These are phyloP conservation scores for Scotopteryx bipunctaria DNA, from an alignment of 2,888 invertebrate species.

Conservation along the genomic window DNA sequence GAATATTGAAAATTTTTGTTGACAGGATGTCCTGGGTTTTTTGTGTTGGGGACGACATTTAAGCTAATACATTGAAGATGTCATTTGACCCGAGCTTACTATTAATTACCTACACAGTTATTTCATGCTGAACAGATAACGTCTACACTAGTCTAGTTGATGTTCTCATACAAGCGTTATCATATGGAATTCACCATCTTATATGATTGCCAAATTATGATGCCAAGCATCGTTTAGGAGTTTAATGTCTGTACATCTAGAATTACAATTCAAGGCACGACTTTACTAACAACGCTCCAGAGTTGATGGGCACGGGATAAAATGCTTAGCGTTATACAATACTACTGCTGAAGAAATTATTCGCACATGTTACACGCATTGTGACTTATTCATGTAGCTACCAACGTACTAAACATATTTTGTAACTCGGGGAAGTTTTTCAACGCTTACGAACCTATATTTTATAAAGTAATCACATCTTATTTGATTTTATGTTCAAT, in stretches of 20 bases:
- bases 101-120: too few relatives aligned
- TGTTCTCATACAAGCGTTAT: conserved; percentile 2
- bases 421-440: background rate
- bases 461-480: too few relatives aligned
- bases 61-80: too few relatives aligned
- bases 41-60: too few relatives aligned
- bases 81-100: too few relatives aligned
- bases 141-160: too few relatives aligned
- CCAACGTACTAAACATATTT: background rate
- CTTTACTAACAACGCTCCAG: conserved; percentile 46
- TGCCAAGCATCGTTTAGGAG: conserved; percentile 32
- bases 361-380: conserved; percentile 35
- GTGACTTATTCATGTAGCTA: conserved; percentile 26
- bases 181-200: conserved; percentile 20
- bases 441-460: too few relatives aligned
- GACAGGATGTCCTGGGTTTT: too few relatives aligned
- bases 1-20: too few relatives aligned
- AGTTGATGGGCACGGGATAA: conserved; percentile 46
- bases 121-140: too few relatives aligned
- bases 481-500: background rate
- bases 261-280: conserved; percentile 49
- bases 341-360: conserved; percentile 40
- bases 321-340: conserved; percentile 34
- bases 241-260: conserved; percentile 33
- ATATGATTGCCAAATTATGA: conserved; percentile 35